Conservation (phyloP, 53 echinoderm and acorn worm species). For the Holothuria leucospilota region DNA sequence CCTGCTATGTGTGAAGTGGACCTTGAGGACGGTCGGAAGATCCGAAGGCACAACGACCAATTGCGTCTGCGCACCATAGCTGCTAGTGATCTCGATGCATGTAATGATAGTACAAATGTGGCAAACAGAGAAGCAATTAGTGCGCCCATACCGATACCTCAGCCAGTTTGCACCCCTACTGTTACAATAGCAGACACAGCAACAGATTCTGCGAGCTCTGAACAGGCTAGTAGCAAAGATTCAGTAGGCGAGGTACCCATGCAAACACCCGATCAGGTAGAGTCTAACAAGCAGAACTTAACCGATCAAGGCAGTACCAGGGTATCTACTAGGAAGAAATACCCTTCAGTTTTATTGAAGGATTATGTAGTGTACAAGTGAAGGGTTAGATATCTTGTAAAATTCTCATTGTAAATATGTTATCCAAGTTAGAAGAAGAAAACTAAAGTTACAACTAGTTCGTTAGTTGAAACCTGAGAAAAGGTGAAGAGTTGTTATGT, state of each 20-base stretch:
- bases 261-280: not conserved
- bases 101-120: not conserved
- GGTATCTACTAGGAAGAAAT: constrained; percentile 18
- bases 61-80: constrained; percentile 15
- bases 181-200: not conserved
- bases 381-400: too few species aligned
- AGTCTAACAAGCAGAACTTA: constrained; percentile 12
- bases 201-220: not conserved
- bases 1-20: constrained; percentile 39
- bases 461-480: too few species aligned
- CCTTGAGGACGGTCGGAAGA: constrained; percentile 51
- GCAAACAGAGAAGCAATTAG: constrained; percentile 8
- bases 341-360: not conserved
- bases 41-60: constrained; percentile 61
- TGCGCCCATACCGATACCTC: not conserved
- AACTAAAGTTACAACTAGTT: too few species aligned
- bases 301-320: not conserved
- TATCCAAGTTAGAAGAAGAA: too few species aligned
- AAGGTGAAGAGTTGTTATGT: too few species aligned
- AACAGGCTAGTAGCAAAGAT: not conserved
- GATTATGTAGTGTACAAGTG: constrained; percentile 14
- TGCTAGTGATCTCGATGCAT: not conserved
- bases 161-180: not conserved
- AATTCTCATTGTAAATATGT: too few species aligned
- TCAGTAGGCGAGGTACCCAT: not conserved